Base-by-base conservation (phyloP, 2,113 vertebrate species). In the Noturus placidus region DNA sequence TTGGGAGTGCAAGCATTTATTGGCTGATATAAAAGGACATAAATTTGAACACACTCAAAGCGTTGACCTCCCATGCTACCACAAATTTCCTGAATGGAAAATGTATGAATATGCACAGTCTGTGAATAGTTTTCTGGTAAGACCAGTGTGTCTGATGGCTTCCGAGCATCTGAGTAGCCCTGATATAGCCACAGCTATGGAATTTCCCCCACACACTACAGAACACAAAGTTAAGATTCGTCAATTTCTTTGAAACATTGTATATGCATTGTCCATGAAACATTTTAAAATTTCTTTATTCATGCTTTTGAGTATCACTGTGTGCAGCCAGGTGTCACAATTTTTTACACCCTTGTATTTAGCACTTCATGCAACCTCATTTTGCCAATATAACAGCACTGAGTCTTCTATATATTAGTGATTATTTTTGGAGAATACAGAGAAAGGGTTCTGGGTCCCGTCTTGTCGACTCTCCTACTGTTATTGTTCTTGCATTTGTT, bases 71-170 rank as follows among this genome's bases (percentile, higher is more conserved):
- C 65, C 42, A 77, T 56, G 61, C 0, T 74, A 52, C 79, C 70
- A 63, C 59, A 84, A 35, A 67, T 84, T 78, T 84, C 87, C 82
- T 15, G 9, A 88, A 84, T 84, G 72, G 74, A 84, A 78, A 79
- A 78, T 67, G 80, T 84, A 83, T 88, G 82, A 88, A 78, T 46
- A 54, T 78, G 50, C 54, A 59, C 33, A 84, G 57, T 42, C 87
- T 84, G 22, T 79, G 74, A 88, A 84, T 88, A 78, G 87, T 57
- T 88, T 88, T 84, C 33, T 78, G 72, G 82, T 84, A 78, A 79
- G 20, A 88, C 72, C 59, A 79, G 56, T 19, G 50, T 38, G 69
- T 69, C 38, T 63, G 35, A 85, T 76, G 78, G 8, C 42, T 88
- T 88, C 78, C 87, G 69, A 86, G 84, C 79, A 89, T 83, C 54